phyloP scores from a whole-genome alignment of 2,888 invertebrate species.

The Acronicta aceris region DNA sequence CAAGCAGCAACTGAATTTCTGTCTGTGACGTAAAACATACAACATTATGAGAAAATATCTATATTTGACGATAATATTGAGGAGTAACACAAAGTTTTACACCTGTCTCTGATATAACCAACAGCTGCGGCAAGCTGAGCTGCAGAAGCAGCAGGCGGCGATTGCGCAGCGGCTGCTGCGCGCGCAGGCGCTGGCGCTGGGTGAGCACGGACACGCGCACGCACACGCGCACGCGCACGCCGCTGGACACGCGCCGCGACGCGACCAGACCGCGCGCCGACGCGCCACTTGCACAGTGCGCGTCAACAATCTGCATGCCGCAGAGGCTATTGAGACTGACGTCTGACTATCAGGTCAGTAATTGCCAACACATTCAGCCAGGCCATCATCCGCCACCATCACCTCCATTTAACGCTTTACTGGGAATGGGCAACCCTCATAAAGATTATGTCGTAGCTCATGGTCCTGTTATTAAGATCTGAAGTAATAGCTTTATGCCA shows the following conservation, averaged over 20 bases:
- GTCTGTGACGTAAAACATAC: slow-evolving; percentile 6
- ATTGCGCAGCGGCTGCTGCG: slow-evolving; percentile 45
- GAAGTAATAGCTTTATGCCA: too few relatives aligned
- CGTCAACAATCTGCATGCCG: slow-evolving; percentile 88
- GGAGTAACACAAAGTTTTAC: not conserved
- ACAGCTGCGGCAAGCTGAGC: slow-evolving; percentile 77
- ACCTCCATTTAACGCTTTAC: slow-evolving; percentile 52
- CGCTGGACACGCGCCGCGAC: slow-evolving; percentile 64
- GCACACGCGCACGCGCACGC: slow-evolving; percentile 55
- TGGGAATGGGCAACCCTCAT: slow-evolving; percentile 38
- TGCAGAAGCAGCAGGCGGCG: slow-evolving; percentile 72
- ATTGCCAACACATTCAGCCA: slow-evolving; percentile 27
- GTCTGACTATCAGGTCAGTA: slow-evolving; percentile 97
- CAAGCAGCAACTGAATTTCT: slow-evolving; percentile 39
- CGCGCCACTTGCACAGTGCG: slow-evolving; percentile 81
- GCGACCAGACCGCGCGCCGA: slow-evolving; percentile 65
- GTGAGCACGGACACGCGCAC: slow-evolving; percentile 73
- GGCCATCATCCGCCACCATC: slow-evolving; percentile 52
- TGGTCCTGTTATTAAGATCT: too few relatives aligned
- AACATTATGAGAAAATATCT: not conserved
- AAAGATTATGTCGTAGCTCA: slow-evolving; percentile 14
- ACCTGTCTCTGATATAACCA: not conserved
- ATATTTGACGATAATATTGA: not conserved
- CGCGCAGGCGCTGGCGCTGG: slow-evolving; percentile 47
- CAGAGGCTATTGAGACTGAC: slow-evolving; percentile 97